Conservation (phyloP, 2,113 vertebrate species). For the Sula dactylatra region DNA sequence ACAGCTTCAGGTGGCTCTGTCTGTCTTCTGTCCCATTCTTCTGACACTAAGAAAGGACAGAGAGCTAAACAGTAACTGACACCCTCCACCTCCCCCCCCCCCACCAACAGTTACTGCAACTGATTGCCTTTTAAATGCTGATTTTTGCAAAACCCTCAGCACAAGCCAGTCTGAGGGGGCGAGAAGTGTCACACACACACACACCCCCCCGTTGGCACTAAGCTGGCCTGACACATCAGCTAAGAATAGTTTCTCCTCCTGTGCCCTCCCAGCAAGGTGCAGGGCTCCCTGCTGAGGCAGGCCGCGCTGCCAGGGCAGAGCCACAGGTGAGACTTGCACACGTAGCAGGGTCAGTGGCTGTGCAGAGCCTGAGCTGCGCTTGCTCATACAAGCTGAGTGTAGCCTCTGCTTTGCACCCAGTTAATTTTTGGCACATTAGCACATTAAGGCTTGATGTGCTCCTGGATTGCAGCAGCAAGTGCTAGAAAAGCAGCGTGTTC, state of each 20-base stretch:
- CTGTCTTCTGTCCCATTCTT: background rate
- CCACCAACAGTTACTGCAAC: background rate
- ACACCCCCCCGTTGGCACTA: background rate
- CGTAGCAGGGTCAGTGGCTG: fast-evolving
- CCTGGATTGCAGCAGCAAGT: background rate
- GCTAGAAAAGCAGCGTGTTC: background rate
- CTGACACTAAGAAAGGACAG: background rate
- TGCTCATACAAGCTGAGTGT: background rate
- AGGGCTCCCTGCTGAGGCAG: background rate
- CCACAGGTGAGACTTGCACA: background rate
- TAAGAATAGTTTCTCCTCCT: background rate
- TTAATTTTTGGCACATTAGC: background rate
- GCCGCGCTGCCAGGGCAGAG: background rate
- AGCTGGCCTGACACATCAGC: background rate
- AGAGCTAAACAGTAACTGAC: background rate
- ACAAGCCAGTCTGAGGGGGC: background rate
- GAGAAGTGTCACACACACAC: background rate
- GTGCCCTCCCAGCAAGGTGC: background rate
- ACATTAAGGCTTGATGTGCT: background rate
- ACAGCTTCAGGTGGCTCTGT: background rate
- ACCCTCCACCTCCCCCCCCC: background rate
- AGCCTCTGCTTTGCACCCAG: background rate
- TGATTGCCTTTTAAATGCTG: background rate
- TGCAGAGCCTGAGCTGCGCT: fast-evolving
- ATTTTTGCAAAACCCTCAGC: background rate